phyloP scores from a whole-genome alignment of 2,113 vertebrate genomes.

The Lutjanus erythropterus region DNA sequence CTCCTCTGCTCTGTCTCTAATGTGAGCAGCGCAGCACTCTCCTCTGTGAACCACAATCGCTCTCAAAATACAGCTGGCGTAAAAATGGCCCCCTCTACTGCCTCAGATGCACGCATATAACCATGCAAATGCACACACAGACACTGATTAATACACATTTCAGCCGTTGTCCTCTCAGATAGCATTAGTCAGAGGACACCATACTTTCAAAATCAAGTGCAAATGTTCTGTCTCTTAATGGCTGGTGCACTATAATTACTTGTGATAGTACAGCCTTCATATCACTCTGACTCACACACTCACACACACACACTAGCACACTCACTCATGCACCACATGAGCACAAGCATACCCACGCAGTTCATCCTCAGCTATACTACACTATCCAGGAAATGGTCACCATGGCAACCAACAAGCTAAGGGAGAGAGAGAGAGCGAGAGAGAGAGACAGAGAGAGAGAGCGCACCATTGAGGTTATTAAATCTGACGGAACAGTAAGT shows the following conservation, averaged over 20 bases:
- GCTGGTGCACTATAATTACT: slow-evolving; percentile 60
- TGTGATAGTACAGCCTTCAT: slow-evolving; percentile 44
- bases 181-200: slow-evolving; percentile 59
- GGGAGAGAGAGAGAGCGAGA: too few relatives aligned
- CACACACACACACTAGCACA: slow-evolving; percentile 22
- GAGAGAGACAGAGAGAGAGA: too few relatives aligned
- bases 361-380: slow-evolving; percentile 46
- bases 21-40: slow-evolving; percentile 42
- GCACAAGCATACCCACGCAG: slow-evolving; percentile 52
- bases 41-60: slow-evolving; percentile 66
- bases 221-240: slow-evolving; percentile 60
- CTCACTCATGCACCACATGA: slow-evolving; percentile 20
- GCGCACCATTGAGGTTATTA: slow-evolving; percentile 52
- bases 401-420: slow-evolving; percentile 71
- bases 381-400: slow-evolving; percentile 66
- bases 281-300: slow-evolving; percentile 22
- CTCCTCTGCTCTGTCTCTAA: slow-evolving; percentile 28
- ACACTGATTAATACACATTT: slow-evolving; percentile 48
- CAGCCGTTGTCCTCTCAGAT: slow-evolving; percentile 30
- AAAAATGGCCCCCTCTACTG: slow-evolving; percentile 65
- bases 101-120: slow-evolving; percentile 29
- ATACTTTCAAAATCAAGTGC: slow-evolving; percentile 53
- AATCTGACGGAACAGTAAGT: slow-evolving; percentile 57
- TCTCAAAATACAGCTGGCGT: slow-evolving; percentile 62
- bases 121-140: not conserved